These are phyloP conservation scores for Nothocercus nigrocapillus DNA, from an alignment of 2,113 vertebrate genomes.

Conservation along the genomic window DNA sequence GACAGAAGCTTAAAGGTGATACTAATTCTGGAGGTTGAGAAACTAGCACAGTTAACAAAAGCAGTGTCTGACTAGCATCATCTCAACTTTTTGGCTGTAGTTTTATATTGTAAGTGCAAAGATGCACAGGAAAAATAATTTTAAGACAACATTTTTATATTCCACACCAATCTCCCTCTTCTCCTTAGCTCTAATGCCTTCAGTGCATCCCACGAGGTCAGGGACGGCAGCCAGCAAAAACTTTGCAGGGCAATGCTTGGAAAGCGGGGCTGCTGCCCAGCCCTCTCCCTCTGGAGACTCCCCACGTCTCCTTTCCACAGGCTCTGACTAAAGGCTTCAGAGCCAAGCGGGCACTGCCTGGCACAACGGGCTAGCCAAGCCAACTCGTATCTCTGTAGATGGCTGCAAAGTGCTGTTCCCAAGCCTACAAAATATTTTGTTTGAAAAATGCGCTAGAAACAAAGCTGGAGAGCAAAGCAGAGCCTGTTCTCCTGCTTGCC, in stretches of 20 bases:
- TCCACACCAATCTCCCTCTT: neutral
- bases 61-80: neutral
- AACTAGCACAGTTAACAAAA: neutral
- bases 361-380: neutral
- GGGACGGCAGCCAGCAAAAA: neutral
- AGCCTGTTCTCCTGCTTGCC: neutral
- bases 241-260: neutral
- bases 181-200: neutral
- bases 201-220: neutral
- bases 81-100: neutral
- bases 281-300: neutral
- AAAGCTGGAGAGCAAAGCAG: constrained; percentile 14
- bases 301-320: neutral
- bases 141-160: neutral
- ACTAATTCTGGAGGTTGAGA: neutral
- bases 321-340: neutral
- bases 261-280: neutral
- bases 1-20: neutral
- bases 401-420: neutral
- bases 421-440: neutral
- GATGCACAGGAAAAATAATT: neutral
- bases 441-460: constrained; percentile 33
- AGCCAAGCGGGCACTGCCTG: neutral
- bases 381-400: neutral
- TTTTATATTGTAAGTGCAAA: neutral